phyloP scores from a whole-genome alignment of 1,140 invertebrate genomes.

The Melanaphis sacchari region DNA sequence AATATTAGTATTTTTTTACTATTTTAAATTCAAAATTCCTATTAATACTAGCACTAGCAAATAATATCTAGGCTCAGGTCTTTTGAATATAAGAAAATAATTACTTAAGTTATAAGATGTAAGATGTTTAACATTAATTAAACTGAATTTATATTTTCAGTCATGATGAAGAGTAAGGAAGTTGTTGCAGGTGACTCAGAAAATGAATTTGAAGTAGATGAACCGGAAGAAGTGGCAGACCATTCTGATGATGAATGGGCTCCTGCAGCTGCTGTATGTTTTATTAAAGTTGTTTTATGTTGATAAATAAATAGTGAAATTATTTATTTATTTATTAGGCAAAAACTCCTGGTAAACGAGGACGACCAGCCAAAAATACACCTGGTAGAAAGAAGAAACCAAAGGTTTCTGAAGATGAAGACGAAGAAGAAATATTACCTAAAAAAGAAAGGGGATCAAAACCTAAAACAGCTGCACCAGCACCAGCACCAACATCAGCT shows the following conservation, averaged over 20 bases:
- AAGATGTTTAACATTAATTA: not conserved
- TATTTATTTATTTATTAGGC: conserved; percentile 47
- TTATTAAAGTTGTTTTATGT: not conserved
- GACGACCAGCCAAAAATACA: conserved; percentile 45
- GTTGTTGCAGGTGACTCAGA: conserved; percentile 58
- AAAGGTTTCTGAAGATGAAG: conserved; percentile 50
- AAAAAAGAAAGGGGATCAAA: conserved; percentile 54
- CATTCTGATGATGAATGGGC: conserved; percentile 60
- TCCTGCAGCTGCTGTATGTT: conserved; percentile 57
- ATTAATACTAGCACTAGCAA: no score
- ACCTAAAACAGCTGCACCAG: conserved; percentile 22
- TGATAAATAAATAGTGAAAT: not conserved
- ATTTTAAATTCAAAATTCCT: no score
- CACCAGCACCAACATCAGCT: not conserved
- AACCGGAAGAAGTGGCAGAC: conserved; percentile 59
- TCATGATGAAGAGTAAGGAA: conserved; percentile 57
- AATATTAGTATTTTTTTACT: no score
- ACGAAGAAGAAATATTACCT: conserved; percentile 54
- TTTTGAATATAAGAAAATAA: no score
- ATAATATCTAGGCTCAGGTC: no score
- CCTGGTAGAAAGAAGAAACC: conserved; percentile 56
- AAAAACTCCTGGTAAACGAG: conserved; percentile 34
- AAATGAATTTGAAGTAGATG: conserved; percentile 60
- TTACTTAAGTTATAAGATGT: not conserved
- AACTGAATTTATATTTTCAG: conserved; percentile 2